Percentiles rank a stretch among this genome's conserved stretches.
Evolutionary conservation across 2,888 invertebrate genomes (phyloP).

Genomic region (Scaptomyza flava): DNA sequence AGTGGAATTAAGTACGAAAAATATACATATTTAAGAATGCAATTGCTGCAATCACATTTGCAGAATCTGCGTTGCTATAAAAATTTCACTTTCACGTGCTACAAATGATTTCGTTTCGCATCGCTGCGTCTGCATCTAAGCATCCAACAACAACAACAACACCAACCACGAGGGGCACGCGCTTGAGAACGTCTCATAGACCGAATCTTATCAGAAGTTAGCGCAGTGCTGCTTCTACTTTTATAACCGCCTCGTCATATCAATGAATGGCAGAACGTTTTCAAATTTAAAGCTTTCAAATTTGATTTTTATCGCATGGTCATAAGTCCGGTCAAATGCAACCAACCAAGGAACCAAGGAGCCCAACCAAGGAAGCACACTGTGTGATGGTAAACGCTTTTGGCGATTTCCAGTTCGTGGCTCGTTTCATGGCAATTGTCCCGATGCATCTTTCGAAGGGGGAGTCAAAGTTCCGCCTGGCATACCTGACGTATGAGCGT

Average conservation of each 20-base stretch:
- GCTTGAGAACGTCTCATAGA: conserved; percentile 13
- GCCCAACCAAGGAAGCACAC: not conserved
- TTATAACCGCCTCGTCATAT: conserved; percentile 56
- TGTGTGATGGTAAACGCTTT: conserved; percentile 2
- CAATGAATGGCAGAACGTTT: conserved; percentile 58
- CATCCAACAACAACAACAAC: not conserved
- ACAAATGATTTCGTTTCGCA: conserved; percentile 61
- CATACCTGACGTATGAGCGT: conserved; percentile 60
- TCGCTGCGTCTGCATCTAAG: conserved; percentile 31
- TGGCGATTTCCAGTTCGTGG: conserved; percentile 1
- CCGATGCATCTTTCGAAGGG: conserved; percentile 35
- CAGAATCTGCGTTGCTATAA: conserved; percentile 22
- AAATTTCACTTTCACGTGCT: conserved; percentile 59
- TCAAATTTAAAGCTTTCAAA: conserved; percentile 55
- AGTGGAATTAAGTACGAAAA: conserved; percentile 52
- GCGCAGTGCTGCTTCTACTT: conserved; percentile 27
- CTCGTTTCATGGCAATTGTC: conserved; percentile 35
- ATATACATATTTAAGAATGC: conserved; percentile 20
- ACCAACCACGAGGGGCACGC: conserved; percentile 20
- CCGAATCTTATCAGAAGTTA: conserved; percentile 27
- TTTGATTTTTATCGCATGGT: conserved; percentile 66
- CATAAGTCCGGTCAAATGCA: conserved; percentile 45
- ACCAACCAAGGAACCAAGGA: not conserved
- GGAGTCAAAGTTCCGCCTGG: not conserved
- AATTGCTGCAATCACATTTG: conserved; percentile 37